These are phyloP conservation scores for Cololabis saira DNA, from an alignment of 2,113 vertebrate species.

Conservation along the genomic window DNA sequence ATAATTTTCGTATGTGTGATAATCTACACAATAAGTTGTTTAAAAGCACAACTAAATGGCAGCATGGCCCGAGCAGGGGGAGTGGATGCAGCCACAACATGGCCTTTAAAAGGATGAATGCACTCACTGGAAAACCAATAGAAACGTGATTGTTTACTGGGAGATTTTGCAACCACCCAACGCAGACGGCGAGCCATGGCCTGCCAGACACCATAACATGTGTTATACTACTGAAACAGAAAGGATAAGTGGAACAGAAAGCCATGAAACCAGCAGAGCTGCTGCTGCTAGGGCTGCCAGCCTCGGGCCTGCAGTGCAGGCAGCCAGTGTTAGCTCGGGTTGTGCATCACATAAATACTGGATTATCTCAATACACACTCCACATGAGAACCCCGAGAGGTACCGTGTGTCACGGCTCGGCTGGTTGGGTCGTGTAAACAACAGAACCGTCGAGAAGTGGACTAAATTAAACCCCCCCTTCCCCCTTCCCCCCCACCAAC, in stretches of 20 bases:
- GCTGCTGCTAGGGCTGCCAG: constrained; percentile 28
- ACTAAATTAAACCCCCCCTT: no score
- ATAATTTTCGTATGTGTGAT: neutral
- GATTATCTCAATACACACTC: neutral
- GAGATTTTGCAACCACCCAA: neutral
- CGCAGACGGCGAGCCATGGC: neutral
- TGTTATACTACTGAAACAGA: no score
- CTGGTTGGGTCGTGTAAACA: neutral
- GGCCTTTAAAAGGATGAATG: constrained; percentile 69
- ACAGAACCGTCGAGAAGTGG: constrained; percentile 8
- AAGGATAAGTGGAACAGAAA: no score
- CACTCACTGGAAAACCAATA: constrained; percentile 18
- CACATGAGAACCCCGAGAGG: accelerated
- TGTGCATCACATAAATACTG: neutral
- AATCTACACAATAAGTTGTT: neutral
- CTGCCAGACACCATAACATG: no score
- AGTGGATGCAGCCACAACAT: constrained; percentile 58
- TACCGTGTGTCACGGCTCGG: neutral
- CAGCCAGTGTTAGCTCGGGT: constrained; percentile 20
- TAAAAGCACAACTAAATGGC: constrained; percentile 15
- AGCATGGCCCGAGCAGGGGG: constrained; percentile 50
- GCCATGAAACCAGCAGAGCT: neutral
- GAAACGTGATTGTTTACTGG: neutral
- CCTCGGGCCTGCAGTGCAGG: constrained; percentile 47
- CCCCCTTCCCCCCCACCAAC: constrained; percentile 8